Conservation (phyloP, 2,797 vertebrate genomes). For the Tympanoctomys barrerae region DNA sequence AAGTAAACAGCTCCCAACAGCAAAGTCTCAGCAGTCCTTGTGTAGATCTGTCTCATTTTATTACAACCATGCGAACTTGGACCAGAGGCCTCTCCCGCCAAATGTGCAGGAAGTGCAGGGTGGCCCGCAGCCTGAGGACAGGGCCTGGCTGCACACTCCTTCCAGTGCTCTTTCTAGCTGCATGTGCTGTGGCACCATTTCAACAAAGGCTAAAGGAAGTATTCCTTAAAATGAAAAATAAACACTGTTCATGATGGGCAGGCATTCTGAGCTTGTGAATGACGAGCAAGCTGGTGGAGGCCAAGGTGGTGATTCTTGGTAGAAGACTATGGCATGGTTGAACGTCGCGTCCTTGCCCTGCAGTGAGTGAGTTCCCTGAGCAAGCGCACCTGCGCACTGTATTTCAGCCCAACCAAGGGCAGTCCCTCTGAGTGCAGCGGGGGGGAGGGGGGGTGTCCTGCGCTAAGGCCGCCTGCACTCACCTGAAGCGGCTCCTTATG, state of each 20-base stretch:
- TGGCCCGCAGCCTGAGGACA: background rate
- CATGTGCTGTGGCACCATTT: background rate
- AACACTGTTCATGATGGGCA: fast-evolving
- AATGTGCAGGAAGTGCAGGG: background rate
- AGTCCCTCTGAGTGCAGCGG: background rate
- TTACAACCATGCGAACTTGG: background rate
- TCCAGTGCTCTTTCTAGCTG: slow-evolving; percentile 44
- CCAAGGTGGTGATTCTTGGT: background rate
- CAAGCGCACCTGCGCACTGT: background rate
- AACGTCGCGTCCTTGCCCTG: fast-evolving
- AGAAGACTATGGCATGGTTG: background rate
- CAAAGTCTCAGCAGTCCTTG: background rate
- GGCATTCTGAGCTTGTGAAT: background rate
- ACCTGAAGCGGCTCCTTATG: background rate
- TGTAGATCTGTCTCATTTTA: background rate
- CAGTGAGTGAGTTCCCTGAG: background rate
- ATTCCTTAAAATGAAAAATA: background rate
- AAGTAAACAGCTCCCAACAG: background rate
- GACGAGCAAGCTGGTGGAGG: fast-evolving
- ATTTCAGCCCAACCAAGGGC: background rate
- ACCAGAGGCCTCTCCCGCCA: fast-evolving
- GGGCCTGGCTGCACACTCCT: background rate
- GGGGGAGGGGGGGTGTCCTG: too few species aligned
- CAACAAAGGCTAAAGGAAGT: background rate
- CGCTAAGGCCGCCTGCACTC: background rate